Base-by-base conservation (phyloP, 2,113 vertebrate species). In the Mirza zaza region DNA sequence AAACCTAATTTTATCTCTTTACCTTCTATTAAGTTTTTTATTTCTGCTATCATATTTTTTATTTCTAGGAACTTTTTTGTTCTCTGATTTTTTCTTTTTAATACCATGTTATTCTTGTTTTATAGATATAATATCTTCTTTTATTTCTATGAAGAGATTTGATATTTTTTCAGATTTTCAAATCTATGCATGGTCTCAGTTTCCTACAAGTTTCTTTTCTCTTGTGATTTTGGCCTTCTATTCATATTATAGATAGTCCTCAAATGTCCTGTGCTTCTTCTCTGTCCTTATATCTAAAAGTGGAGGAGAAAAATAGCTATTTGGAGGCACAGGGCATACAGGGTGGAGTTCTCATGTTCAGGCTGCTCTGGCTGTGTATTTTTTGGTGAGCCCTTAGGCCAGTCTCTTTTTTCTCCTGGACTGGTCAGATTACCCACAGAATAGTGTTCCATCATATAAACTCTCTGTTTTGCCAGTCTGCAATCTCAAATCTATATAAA, bases 21-120 rank as follows among this genome's bases (percentile, higher is more conserved):
- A 36, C 11, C 36, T 85, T 63, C 55, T 79, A 59, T 73, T 90
- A 25, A 83, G 23, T 73, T 94, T 94, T 96, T 94, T 87, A 55
- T 92, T 86, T 89, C 67, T 92, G 10, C 10, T 92, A 15, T 73
- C 11, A 65, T 65, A 36, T 34, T 29, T 63, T 55, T 68, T 67
- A 80, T 93, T 84, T 71, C 61, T 18, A 95, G 12, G 12, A 86
- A 82, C 10, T 57, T 20, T 42, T 61, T 13, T 14, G 4, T 91
- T 87, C n/a, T 70, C 29, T 79, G 3, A 27, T 48, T 42, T 52
- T 85, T 39, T 17, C 18, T 68, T 88, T 76, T 92, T 68, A 85
- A 42, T 21, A 79, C 6, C 4, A 59, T 65, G 4, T 57, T 87
- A 39, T 50, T 86, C 90, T 93, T 71, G 8, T 77, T 95, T 84